These are phyloP conservation scores for Strigamia crassipes DNA, from an alignment of 2,888 invertebrate species.

Conservation along the genomic window DNA sequence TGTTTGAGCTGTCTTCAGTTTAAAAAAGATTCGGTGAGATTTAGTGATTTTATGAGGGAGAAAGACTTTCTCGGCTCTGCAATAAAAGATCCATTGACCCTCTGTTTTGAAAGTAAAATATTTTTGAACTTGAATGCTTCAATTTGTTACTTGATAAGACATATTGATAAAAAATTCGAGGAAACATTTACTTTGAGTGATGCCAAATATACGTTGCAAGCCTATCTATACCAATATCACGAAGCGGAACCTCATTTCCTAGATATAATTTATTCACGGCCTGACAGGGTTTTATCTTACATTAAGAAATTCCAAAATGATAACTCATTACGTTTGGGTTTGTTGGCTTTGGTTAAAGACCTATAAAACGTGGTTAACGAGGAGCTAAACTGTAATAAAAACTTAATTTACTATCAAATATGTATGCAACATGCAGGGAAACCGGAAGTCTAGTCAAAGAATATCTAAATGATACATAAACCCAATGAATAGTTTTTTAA, in stretches of 20 bases:
- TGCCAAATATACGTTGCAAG: background rate
- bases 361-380: background rate
- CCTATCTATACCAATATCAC: background rate
- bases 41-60: constrained; percentile 4
- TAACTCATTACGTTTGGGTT: background rate
- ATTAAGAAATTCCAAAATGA: background rate
- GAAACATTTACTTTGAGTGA: constrained; percentile 1
- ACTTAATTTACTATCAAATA: background rate
- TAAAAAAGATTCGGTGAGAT: background rate
- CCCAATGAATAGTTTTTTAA: background rate
- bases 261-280: background rate
- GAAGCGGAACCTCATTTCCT: background rate
- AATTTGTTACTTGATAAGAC: constrained; percentile 12
- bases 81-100: constrained; percentile 16
- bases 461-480: background rate
- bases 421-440: background rate
- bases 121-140: background rate
- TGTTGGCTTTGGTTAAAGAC: background rate
- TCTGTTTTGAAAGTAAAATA: constrained; percentile 16
- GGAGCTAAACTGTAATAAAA: background rate
- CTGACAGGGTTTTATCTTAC: background rate
- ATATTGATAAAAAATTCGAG: background rate
- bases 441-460: background rate
- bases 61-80: background rate
- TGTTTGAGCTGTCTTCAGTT: constrained; percentile 16